Percentiles rank a stretch among this genome's conserved stretches.
Evolutionary conservation across 2,797 vertebrate genomes (phyloP).

Genomic region (Danio tinwini): DNA sequence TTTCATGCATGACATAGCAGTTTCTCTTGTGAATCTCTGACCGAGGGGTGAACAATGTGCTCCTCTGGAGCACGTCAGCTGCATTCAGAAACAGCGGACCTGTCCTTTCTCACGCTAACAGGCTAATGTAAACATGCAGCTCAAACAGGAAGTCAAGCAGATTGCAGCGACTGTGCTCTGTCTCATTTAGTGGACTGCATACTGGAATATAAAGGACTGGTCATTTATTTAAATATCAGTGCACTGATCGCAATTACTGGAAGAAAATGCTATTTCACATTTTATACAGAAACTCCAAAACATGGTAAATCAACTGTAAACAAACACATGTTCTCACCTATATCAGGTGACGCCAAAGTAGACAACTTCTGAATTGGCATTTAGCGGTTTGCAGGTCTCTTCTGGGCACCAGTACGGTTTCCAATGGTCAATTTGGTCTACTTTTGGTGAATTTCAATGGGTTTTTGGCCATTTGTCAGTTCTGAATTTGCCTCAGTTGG

Average conservation of each 20-base stretch:
- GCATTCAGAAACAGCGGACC: constrained; percentile 35
- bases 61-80: constrained; percentile 52
- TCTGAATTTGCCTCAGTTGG: no score
- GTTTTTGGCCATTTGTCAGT: no score
- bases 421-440: no score
- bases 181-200: neutral
- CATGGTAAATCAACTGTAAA: neutral
- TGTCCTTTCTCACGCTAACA: constrained; percentile 61
- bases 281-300: neutral
- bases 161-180: neutral
- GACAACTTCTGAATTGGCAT: neutral
- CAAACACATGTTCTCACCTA: neutral
- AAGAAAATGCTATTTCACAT: neutral
- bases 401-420: neutral
- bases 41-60: constrained; percentile 43
- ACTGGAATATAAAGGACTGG: neutral
- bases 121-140: constrained; percentile 59
- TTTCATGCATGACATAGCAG: constrained; percentile 27
- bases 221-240: neutral
- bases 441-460: no score
- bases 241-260: neutral
- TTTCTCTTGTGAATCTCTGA: constrained; percentile 30
- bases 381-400: neutral
- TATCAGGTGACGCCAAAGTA: neutral
- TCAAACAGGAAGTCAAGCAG: constrained; percentile 53